Evolutionary conservation across 2,113 vertebrate genomes (phyloP).

Genomic region (Syrrhaptes paradoxus): DNA sequence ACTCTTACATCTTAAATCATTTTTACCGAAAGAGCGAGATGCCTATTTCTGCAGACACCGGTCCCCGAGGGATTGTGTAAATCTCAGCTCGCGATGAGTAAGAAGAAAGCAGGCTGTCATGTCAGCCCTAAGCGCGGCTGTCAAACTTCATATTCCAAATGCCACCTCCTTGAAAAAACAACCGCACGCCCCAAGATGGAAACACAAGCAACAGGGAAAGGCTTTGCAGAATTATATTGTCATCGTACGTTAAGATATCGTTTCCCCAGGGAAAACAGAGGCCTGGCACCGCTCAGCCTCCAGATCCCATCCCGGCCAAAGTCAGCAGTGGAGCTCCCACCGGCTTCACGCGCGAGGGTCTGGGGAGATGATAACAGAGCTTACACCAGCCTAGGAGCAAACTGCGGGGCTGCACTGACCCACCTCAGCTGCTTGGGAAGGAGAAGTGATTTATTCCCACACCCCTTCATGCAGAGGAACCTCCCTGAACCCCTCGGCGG

Average conservation of each 20-base stretch:
- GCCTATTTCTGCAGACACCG: background rate
- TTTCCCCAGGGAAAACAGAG: background rate
- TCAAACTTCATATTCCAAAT: constrained; percentile 27
- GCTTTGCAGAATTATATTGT: background rate
- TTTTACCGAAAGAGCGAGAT: background rate
- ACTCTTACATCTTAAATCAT: background rate
- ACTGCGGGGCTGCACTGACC: background rate
- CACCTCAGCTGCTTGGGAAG: background rate
- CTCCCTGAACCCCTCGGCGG: rapidly evolving
- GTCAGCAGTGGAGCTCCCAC: background rate
- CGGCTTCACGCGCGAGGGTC: background rate
- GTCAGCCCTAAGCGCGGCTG: constrained; percentile 18
- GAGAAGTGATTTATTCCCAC: background rate
- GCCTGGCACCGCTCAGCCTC: background rate
- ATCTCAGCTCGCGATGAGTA: background rate
- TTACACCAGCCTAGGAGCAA: background rate
- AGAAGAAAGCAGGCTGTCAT: background rate
- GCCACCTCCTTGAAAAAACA: constrained; percentile 31
- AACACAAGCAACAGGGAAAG: background rate
- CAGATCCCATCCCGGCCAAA: background rate
- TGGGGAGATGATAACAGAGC: background rate
- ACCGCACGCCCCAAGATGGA: background rate
- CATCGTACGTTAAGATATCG: background rate
- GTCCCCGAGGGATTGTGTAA: background rate
- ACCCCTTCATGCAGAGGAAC: rapidly evolving